phyloP scores from a whole-genome alignment of 2,888 invertebrate genomes.

The Morinoia aosen region DNA sequence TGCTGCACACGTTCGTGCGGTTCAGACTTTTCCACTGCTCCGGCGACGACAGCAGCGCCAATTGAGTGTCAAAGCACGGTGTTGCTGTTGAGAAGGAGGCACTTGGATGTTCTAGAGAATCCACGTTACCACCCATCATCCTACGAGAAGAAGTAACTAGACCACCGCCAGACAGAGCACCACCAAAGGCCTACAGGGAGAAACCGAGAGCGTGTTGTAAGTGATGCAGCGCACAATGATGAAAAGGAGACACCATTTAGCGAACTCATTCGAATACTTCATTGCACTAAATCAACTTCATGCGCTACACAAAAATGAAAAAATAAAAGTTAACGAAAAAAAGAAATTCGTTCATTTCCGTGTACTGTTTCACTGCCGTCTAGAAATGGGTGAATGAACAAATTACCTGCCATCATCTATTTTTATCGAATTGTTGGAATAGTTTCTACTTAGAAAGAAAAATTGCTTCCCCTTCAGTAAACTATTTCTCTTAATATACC shows the following conservation, averaged over 20 bases:
- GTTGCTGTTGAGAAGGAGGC: conserved; percentile 8
- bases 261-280: neutral
- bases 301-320: neutral
- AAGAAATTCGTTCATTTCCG: neutral
- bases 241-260: neutral
- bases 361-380: neutral
- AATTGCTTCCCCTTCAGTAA: too few relatives aligned
- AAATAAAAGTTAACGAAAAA: neutral
- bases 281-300: neutral
- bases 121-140: conserved; percentile 9
- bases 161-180: neutral
- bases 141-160: conserved; percentile 41
- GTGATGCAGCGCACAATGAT: neutral
- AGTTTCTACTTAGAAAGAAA: too few relatives aligned
- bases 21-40: neutral
- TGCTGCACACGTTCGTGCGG: conserved; percentile 59
- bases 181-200: conserved; percentile 28
- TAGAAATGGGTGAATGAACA: neutral
- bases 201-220: conserved; percentile 28
- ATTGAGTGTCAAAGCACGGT: neutral
- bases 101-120: conserved; percentile 20
- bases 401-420: neutral
- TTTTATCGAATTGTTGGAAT: too few relatives aligned
- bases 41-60: neutral
- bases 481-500: too few relatives aligned